Evolutionary conservation across 2,797 vertebrate genomes (phyloP).

Genomic region (Vultur gryphus): DNA sequence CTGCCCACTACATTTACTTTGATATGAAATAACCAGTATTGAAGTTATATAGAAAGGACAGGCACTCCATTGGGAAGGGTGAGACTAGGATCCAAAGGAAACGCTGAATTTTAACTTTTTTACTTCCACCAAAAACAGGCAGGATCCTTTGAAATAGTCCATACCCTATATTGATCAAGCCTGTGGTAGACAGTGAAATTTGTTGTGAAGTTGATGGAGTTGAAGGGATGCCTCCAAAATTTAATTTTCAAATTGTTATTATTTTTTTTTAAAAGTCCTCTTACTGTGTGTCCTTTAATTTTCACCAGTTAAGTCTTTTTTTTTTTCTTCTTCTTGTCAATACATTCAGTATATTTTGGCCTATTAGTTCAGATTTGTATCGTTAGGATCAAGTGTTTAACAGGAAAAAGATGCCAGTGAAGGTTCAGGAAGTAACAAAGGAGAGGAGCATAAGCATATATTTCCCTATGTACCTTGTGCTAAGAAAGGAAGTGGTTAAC

Average conservation of each 20-base stretch:
- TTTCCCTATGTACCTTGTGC: neutral
- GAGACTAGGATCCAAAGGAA: neutral
- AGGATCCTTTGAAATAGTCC: neutral
- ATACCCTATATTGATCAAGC: neutral
- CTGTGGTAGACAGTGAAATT: neutral
- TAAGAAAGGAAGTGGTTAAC: neutral
- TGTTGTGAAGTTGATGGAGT: neutral
- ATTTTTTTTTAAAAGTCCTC: neutral
- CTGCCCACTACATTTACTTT: constrained; percentile 36
- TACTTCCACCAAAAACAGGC: neutral
- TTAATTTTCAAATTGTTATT: neutral
- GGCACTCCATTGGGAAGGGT: neutral
- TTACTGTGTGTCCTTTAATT: neutral
- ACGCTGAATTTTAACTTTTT: neutral
- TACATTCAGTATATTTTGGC: neutral
- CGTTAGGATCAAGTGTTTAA: neutral
- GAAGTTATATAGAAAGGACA: neutral
- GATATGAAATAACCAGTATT: neutral
- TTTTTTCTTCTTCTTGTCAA: neutral
- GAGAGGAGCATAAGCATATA: neutral
- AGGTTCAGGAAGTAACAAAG: neutral
- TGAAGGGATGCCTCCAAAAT: neutral
- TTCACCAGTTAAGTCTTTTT: neutral
- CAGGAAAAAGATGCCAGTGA: neutral
- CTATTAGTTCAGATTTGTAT: neutral